Evolutionary conservation across 2,888 invertebrate species (phyloP), one percentile per base, ranked within the genome.

Genomic region (Parascotia fuliginaria): DNA sequence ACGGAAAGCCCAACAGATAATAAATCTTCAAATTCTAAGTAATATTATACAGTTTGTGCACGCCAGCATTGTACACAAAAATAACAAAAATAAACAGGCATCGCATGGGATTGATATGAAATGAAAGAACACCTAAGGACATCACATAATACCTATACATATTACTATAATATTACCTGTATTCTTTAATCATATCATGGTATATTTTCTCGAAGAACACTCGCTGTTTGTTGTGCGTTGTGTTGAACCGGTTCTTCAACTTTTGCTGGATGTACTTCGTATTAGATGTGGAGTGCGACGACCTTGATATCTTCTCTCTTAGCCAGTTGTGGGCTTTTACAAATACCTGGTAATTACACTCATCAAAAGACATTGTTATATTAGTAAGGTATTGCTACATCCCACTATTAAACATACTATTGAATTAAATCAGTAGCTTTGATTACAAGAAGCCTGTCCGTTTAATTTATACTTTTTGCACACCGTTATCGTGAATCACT

Each of bases 201-300:
- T 73, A 80, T 2, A 80, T 70, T 1, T 58, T 14, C 27, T 82
- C 80, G 31, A 83, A 83, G 60, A 74, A 75, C 3, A 42, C 15
- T 2, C 66, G 65, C 11, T 66, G 42, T 37, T 71, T 72, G 24
- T 55, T 37, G 13, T 54, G 24, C 7, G 78, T 57, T 4, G 81
- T 58, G 16, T 45, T 55, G 58, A 75, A 83, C 29, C 81, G 62
- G 19, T 57, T 69, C n/a, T 32, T 54, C 1, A 15, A 37, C 2
- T n/a, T n/a, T n/a, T n/a, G 40, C 28, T 1, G 63, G 62, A n/a
- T 49, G 54, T 9, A 42, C 19, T n/a, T 12, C 24, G 13, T 55
- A 37, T 2, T 39, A 36, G 3, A 13, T 22, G 1, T 34, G 16
- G 3, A 31, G 19, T 19, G 14, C 3, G 12, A 12, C 2, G 1